Conservation (phyloP, 2,888 invertebrate genomes). For the Rhorus exstirpatorius region DNA sequence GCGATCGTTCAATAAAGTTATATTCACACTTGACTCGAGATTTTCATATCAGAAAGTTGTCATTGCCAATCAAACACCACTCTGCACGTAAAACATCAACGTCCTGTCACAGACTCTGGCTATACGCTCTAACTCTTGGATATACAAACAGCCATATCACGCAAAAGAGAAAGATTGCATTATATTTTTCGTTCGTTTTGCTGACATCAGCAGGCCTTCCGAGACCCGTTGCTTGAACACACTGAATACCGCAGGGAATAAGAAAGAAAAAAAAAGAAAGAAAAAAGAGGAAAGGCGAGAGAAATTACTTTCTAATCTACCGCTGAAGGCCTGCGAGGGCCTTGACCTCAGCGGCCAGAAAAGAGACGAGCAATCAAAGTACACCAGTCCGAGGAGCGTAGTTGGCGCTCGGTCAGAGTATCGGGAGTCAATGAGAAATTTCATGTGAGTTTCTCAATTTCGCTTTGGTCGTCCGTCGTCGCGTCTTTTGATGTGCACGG, state of each 20-base stretch:
- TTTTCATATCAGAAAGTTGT: too few relatives aligned
- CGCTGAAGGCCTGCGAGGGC: not conserved
- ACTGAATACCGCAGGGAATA: too few relatives aligned
- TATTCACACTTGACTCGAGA: too few relatives aligned
- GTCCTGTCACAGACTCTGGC: not conserved
- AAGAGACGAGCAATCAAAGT: not conserved
- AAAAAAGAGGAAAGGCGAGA: slow-evolving; percentile 1
- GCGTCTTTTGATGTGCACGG: not conserved
- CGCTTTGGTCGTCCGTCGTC: slow-evolving; percentile 3
- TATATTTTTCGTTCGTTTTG: not conserved
- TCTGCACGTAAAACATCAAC: not conserved
- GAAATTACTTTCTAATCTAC: slow-evolving; percentile 34
- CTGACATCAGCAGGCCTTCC: not conserved
- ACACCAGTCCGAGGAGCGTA: not conserved
- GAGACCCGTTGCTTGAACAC: not conserved
- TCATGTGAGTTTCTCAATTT: slow-evolving; percentile 26
- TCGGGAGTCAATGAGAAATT: slow-evolving; percentile 25
- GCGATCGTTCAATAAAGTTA: too few relatives aligned
- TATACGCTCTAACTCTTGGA: too few relatives aligned
- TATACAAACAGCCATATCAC: too few relatives aligned
- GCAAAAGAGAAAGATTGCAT: too few relatives aligned
- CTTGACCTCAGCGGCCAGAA: slow-evolving; percentile 2
- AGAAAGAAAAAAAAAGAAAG: not conserved
- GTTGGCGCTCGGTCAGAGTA: not conserved
- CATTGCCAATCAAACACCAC: too few relatives aligned